Conservation (phyloP, 1,140 invertebrate genomes). For the Orius laevigatus region DNA sequence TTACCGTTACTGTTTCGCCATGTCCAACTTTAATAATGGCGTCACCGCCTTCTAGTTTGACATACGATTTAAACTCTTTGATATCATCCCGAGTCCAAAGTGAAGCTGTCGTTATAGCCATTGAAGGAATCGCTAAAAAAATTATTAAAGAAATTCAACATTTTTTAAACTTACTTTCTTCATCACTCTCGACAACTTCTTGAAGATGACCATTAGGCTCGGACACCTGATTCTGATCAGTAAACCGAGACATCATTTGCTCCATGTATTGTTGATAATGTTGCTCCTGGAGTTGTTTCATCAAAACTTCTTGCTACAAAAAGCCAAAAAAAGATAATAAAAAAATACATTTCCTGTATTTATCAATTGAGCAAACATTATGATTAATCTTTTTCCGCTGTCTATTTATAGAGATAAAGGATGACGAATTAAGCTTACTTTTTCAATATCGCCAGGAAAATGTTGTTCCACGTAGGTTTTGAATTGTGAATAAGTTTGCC, state of each 20-base stretch:
- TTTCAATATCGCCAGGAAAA: conserved; percentile 79
- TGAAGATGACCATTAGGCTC: conserved; percentile 1
- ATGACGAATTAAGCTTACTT: conserved; percentile 28
- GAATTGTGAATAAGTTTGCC: conserved; percentile 91
- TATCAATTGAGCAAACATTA: too few species aligned
- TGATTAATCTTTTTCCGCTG: not conserved
- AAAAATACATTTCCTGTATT: too few species aligned
- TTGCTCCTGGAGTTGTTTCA: conserved; percentile 86
- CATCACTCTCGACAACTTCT: conserved; percentile 2
- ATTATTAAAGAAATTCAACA: not conserved
- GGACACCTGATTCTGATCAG: conserved; percentile 1
- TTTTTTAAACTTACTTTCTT: conserved; percentile 2
- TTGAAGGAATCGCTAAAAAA: not conserved
- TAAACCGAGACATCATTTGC: conserved; percentile 44
- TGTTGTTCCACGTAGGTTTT: conserved; percentile 89
- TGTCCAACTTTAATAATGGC: conserved; percentile 91
- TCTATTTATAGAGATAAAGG: not conserved
- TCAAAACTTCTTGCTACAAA: conserved; percentile 70
- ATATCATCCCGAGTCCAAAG: conserved; percentile 92
- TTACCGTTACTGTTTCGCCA: conserved; percentile 88
- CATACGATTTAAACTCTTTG: conserved; percentile 78
- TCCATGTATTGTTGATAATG: conserved; percentile 98
- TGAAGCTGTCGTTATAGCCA: conserved; percentile 36
- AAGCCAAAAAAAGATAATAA: not conserved
- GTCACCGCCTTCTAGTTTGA: conserved; percentile 71